Evolutionary conservation across 2,113 vertebrate species (phyloP), one percentile per base, ranked within the genome.

Genomic region (Caretta caretta): DNA sequence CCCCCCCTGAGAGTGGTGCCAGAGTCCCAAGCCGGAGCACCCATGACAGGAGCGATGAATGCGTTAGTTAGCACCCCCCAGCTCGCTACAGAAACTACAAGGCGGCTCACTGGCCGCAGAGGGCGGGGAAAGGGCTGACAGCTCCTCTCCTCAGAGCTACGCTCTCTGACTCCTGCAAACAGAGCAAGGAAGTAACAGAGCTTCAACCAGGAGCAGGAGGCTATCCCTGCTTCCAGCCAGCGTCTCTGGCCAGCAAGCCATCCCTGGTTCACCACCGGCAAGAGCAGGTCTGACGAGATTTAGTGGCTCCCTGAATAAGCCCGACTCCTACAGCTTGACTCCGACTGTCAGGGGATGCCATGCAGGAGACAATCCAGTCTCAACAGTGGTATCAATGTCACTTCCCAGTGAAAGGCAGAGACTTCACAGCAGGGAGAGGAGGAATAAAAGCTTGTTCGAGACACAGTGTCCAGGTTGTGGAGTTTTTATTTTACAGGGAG

Each of bases 1-100:
- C 0, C 53, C 53, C 3, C 17, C 8, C 19, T 1, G 8, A 54
- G 20, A 22, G 53, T 8, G 8, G 20, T 20, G 53, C 53, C 53
- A 54, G 53, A 9, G 20, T 8, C 53, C 53, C 20, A 8, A 54
- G 53, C 53, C 53, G 4, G 53, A 20, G 53, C 53, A 54, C 53
- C 53, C 20, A 8, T 11, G 25, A 27, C 25, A 27, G 56, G 62
- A 69, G 62, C 8, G 31, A 14, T 69, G 62, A 31, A 31, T 31
- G 5, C 10, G 49, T 10, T 19, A 35, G 35, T n/a, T 65, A 65
- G 12, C 5, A 65, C 17, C 7, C 29, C 16, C 16, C 35, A 38
- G 69, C 35, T 75, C 69, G 4, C 8, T 10, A 22, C 69, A 69
- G 29, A 75, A n/a, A 38, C 20, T 4, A 11, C 9, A 42, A 3